Percentiles rank a stretch among this genome's conserved stretches.
Conservation (phyloP, 2,797 vertebrate genomes). For the Ctenochaetus hawaiiensis region DNA sequence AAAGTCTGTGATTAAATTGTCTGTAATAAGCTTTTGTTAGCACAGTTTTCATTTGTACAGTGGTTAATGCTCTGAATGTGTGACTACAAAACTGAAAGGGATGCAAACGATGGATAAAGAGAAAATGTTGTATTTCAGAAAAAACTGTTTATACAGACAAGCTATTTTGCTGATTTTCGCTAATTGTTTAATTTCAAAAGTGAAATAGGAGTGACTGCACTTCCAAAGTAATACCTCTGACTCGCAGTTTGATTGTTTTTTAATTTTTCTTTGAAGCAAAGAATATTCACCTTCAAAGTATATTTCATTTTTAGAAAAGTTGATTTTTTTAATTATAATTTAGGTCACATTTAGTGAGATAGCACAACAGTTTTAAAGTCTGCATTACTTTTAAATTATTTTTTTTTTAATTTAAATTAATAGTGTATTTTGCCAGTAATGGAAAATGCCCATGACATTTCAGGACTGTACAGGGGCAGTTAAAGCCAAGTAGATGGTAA, state of each 20-base stretch:
- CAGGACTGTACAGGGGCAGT: no score
- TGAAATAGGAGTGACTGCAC: not conserved
- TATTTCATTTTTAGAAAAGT: not conserved
- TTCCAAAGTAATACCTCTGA: not conserved
- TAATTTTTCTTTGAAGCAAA: not conserved
- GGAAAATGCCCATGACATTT: no score
- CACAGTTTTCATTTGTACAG: not conserved
- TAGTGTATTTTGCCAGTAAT: no score
- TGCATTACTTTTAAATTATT: no score
- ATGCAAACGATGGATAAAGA: not conserved
- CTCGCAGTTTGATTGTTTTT: not conserved
- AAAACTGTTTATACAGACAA: not conserved
- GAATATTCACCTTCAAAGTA: not conserved
- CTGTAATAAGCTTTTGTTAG: conserved; percentile 13
- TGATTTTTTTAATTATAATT: not conserved
- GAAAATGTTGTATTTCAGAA: not conserved
- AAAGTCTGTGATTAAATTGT: conserved; percentile 19
- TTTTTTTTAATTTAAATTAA: no score
- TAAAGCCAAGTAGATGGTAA: no score
- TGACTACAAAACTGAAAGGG: conserved; percentile 13
- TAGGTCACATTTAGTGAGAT: no score
- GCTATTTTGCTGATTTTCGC: not conserved
- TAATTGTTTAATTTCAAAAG: not conserved
- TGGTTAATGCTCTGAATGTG: conserved; percentile 24
- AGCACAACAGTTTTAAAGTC: no score